phyloP scores from a whole-genome alignment of 2,797 vertebrate genomes.

The Neosalanx taihuensis region DNA sequence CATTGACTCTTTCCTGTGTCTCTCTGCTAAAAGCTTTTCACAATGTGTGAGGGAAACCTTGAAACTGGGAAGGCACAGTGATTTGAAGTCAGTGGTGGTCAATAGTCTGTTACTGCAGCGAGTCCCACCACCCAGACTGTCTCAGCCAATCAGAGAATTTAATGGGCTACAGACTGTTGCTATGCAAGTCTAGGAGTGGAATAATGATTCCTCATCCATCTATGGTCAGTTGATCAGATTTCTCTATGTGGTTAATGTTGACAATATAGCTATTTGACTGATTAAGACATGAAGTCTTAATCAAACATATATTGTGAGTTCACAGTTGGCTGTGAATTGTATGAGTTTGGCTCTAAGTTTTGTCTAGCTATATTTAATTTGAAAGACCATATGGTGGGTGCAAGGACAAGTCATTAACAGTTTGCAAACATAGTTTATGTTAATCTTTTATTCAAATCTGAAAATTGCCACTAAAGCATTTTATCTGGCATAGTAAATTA shows the following conservation, averaged over 20 bases:
- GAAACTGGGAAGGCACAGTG: constrained; percentile 36
- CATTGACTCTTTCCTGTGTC: not conserved
- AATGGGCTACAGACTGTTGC: not conserved
- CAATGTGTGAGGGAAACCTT: constrained; percentile 36
- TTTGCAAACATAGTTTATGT: not conserved
- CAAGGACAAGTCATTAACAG: no score
- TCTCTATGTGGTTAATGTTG: no score
- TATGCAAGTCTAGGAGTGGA: no score
- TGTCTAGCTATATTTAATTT: not conserved
- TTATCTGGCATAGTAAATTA: no score
- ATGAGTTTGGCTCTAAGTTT: no score
- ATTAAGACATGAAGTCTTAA: no score
- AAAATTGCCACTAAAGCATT: not conserved
- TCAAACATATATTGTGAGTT: no score
- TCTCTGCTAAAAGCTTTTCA: not conserved
- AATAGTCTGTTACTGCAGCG: not conserved
- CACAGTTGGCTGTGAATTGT: no score
- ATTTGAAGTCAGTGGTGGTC: not conserved
- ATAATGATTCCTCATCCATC: no score
- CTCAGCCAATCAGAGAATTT: not conserved
- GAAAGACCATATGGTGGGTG: not conserved
- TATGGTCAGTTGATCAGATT: no score
- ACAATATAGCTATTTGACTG: no score
- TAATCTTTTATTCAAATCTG: not conserved
- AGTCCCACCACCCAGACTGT: not conserved